Evolutionary conservation across 2,113 vertebrate species (phyloP).

Genomic region (Siniperca chuatsi): DNA sequence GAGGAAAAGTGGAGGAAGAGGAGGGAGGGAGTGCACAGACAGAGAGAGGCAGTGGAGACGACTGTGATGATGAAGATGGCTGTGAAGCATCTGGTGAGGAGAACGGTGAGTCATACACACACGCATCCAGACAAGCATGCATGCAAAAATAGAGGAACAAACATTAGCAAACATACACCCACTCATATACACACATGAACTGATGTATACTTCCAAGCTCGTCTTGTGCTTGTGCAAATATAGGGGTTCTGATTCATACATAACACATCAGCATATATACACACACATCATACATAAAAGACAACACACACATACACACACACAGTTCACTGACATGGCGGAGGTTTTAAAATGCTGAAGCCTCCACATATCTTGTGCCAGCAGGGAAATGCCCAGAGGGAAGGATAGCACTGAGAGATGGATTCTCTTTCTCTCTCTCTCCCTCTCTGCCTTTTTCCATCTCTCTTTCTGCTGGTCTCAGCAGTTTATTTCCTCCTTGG

Average conservation of each 20-base stretch:
- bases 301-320: constrained; percentile 19
- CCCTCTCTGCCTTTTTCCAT: constrained; percentile 25
- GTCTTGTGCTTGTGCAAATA: constrained; percentile 23
- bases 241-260: neutral
- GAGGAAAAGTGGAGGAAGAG: constrained; percentile 73
- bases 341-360: constrained; percentile 54
- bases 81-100: constrained; percentile 88
- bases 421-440: constrained; percentile 41
- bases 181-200: constrained; percentile 9
- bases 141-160: constrained; percentile 26
- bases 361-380: constrained; percentile 54
- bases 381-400: constrained; percentile 65
- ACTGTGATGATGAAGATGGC: constrained; percentile 92
- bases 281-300: constrained; percentile 35
- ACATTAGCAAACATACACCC: constrained; percentile 48
- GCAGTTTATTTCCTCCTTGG: constrained; percentile 47
- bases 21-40: constrained; percentile 78
- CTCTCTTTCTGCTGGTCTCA: constrained; percentile 60
- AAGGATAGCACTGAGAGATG: constrained; percentile 53
- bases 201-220: neutral
- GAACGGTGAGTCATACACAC: constrained; percentile 72
- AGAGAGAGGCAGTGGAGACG: constrained; percentile 84
- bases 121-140: neutral
- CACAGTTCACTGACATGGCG: constrained; percentile 30
- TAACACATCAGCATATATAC: constrained; percentile 1